Percentiles rank a stretch among this genome's conserved stretches.
These are phyloP conservation scores for Prenolepis imparis DNA, from an alignment of 2,888 invertebrate genomes.

Conservation along the genomic window DNA sequence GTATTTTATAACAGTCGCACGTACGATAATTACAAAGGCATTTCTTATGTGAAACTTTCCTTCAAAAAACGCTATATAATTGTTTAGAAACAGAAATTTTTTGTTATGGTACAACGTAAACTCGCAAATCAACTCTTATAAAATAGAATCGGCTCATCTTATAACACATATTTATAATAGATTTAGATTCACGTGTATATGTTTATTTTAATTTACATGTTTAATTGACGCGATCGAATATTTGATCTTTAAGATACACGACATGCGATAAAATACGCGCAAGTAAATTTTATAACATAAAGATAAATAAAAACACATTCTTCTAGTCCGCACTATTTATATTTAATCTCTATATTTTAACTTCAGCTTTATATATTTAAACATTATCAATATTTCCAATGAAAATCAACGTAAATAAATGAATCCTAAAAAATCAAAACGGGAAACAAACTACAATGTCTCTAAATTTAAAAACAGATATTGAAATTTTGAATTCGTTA, in stretches of 20 bases:
- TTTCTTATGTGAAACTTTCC: not conserved
- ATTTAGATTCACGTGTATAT: slow-evolving; percentile 5
- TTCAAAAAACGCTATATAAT: not conserved
- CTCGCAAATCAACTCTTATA: not conserved
- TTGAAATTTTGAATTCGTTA: not conserved
- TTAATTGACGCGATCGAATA: slow-evolving; percentile 24
- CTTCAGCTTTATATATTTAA: not conserved
- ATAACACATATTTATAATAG: not conserved
- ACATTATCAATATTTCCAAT: not conserved
- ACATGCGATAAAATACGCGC: slow-evolving; percentile 1
- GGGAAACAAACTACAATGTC: not conserved
- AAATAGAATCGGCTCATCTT: not conserved
- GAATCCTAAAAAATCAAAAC: not conserved
- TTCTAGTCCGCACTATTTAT: not conserved
- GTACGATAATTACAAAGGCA: slow-evolving; percentile 4
- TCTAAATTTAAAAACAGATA: not conserved
- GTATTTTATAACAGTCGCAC: not conserved
- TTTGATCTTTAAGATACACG: slow-evolving; percentile 18
- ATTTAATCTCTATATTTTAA: not conserved
- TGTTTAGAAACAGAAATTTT: not conserved
- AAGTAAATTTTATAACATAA: not conserved
- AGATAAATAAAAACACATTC: not conserved
- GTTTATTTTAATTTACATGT: slow-evolving; percentile 8
- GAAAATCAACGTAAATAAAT: not conserved
- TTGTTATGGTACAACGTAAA: not conserved